These are phyloP conservation scores for Tillus elongatus DNA, from an alignment of 2,888 invertebrate genomes.

Conservation along the genomic window DNA sequence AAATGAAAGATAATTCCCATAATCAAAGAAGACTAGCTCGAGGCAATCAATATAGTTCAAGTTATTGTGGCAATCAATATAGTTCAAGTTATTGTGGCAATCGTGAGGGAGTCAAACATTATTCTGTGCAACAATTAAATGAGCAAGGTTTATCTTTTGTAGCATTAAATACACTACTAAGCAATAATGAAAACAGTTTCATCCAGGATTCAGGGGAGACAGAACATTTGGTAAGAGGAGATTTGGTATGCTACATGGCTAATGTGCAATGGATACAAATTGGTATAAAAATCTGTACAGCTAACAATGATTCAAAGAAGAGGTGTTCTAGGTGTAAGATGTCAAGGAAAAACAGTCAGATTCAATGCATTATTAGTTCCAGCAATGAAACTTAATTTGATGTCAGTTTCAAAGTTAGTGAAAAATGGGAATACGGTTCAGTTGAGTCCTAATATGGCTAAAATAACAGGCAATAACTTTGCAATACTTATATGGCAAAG, in stretches of 20 bases:
- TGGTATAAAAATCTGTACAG: constrained; percentile 6
- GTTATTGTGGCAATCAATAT: no score
- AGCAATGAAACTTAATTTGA: constrained; percentile 10
- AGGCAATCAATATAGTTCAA: no score
- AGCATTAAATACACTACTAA: constrained; percentile 2
- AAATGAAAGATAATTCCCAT: no score
- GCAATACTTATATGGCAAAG: no score
- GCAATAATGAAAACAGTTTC: constrained; percentile 7
- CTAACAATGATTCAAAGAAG: constrained; percentile 10
- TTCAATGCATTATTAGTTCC: constrained; percentile 9
- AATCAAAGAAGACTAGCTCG: constrained; percentile 8
- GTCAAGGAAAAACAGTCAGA: constrained; percentile 9
- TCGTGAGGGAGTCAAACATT: constrained; percentile 5
- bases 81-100: no score
- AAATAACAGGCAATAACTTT: no score
- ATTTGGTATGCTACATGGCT: constrained; percentile 10
- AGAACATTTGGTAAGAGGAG: constrained; percentile 10
- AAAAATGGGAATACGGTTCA: no score
- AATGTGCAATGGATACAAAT: constrained; percentile 7
- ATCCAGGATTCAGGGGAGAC: constrained; percentile 15
- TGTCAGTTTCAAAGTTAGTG: constrained; percentile 11
- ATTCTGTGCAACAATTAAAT: no score
- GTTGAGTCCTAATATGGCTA: no score
- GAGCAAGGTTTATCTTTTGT: constrained; percentile 10
- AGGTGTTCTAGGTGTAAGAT: constrained; percentile 8